Conservation (phyloP, 1,140 invertebrate genomes). For the Psix sp. region DNA sequence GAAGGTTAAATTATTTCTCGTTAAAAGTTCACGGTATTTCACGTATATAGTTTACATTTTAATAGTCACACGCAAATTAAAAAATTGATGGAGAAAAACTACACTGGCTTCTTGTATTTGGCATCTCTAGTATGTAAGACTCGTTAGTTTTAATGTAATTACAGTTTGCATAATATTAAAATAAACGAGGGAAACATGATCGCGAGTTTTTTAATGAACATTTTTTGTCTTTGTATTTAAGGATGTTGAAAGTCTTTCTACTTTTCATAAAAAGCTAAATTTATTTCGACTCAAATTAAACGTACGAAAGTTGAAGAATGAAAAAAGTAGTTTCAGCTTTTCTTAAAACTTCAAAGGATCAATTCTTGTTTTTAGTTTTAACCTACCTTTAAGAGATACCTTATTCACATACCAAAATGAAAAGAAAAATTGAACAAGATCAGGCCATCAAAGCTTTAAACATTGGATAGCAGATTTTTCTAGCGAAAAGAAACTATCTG, state of each 20-base stretch:
- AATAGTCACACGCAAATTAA: too few relatives aligned
- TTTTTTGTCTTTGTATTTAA: conserved; percentile 39
- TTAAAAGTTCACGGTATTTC: too few relatives aligned
- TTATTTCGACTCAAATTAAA: conserved; percentile 57
- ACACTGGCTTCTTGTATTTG: conserved; percentile 12
- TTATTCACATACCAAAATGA: too few relatives aligned
- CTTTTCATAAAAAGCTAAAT: conserved; percentile 23
- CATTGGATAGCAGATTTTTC: too few relatives aligned
- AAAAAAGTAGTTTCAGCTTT: conserved; percentile 69
- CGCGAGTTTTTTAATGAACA: conserved; percentile 52
- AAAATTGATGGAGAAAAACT: too few relatives aligned
- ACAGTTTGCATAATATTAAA: conserved; percentile 58
- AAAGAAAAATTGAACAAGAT: too few relatives aligned
- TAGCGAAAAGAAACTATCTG: too few relatives aligned
- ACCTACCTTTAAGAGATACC: conserved; percentile 56
- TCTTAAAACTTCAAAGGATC: conserved; percentile 72
- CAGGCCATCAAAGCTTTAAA: too few relatives aligned
- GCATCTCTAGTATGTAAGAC: conserved; percentile 38
- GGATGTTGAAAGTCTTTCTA: conserved; percentile 31
- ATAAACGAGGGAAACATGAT: conserved; percentile 46
- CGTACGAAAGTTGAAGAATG: conserved; percentile 29
- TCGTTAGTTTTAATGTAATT: conserved; percentile 58
- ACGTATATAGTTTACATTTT: too few relatives aligned
- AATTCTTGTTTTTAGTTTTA: conserved; percentile 74
- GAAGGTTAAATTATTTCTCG: too few relatives aligned